Evolutionary conservation across 2,113 vertebrate genomes (phyloP).

Genomic region (Peromyscus polionotus): DNA sequence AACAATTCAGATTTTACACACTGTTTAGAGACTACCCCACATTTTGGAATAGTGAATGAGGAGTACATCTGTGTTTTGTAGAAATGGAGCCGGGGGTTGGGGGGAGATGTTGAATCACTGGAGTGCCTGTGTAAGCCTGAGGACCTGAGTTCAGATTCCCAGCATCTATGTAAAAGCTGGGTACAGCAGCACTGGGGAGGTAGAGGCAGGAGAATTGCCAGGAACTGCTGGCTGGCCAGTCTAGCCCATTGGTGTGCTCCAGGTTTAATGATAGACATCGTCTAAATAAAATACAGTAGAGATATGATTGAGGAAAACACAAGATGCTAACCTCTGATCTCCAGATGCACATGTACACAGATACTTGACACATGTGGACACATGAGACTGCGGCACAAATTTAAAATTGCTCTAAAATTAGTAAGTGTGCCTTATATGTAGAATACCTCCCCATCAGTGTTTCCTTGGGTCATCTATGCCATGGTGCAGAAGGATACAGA

Average conservation of each 20-base stretch:
- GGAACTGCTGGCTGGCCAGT: too few relatives aligned
- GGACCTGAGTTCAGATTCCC: not conserved
- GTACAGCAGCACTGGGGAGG: not conserved
- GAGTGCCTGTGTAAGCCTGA: too few relatives aligned
- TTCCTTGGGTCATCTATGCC: conserved; percentile 85
- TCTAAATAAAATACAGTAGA: too few relatives aligned
- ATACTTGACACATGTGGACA: not conserved
- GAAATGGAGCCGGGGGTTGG: not conserved
- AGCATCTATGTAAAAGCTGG: not conserved
- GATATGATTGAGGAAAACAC: not conserved
- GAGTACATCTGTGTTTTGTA: not conserved
- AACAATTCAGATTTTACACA: not conserved
- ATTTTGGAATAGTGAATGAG: not conserved
- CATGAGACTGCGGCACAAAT: not conserved
- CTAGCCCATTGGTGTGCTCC: not conserved
- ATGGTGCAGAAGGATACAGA: conserved; percentile 77
- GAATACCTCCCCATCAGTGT: conserved; percentile 63
- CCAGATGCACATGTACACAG: too few relatives aligned
- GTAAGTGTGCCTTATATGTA: conserved; percentile 42
- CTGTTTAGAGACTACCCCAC: conserved; percentile 1
- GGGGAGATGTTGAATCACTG: not conserved
- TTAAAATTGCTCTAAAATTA: conserved; percentile 36
- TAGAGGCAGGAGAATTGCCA: not conserved
- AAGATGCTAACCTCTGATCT: not conserved
- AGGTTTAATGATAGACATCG: not conserved